Conservation (phyloP, 2,888 invertebrate species). For the Lypha dubia region DNA sequence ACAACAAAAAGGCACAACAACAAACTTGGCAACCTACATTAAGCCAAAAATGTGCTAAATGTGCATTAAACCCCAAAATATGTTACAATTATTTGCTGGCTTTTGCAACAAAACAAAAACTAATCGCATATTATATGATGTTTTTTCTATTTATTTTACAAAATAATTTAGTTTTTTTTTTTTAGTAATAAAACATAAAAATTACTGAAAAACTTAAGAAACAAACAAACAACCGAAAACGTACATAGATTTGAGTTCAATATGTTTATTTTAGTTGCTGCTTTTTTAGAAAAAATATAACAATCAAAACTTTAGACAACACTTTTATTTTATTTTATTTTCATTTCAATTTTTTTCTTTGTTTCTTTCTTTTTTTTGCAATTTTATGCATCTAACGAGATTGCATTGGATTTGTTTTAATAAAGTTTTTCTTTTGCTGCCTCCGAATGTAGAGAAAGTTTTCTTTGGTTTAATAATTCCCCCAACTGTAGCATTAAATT, state of each 20-base stretch:
- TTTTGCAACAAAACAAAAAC: slow-evolving; percentile 29
- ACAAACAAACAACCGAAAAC: too few species aligned
- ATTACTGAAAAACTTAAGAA: not conserved
- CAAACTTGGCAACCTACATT: slow-evolving; percentile 17
- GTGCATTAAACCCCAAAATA: slow-evolving; percentile 55
- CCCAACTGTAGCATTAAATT: not conserved
- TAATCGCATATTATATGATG: not conserved
- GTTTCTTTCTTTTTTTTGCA: slow-evolving; percentile 7
- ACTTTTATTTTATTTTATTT: slow-evolving; percentile 17
- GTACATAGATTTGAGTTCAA: slow-evolving; percentile 8
- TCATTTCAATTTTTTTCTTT: slow-evolving; percentile 4
- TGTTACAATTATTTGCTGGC: slow-evolving; percentile 31
- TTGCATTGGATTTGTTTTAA: slow-evolving; percentile 37
- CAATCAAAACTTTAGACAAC: slow-evolving; percentile 3
- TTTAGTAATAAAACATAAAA: slow-evolving; percentile 23
- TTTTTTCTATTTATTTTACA: not conserved
- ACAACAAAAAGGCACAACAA: not conserved
- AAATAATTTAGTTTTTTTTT: slow-evolving; percentile 33
- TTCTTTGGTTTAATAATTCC: slow-evolving; percentile 18
- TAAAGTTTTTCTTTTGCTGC: not conserved
- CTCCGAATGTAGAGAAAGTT: slow-evolving; percentile 55
- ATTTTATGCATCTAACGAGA: slow-evolving; percentile 33
- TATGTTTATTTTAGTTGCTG: not conserved
- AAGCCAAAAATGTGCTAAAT: slow-evolving; percentile 48
- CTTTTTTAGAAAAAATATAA: slow-evolving; percentile 9